Evolutionary conservation across 64 coral and sea anemone species (phyloP).

Genomic region (Exaiptasia diaphana): DNA sequence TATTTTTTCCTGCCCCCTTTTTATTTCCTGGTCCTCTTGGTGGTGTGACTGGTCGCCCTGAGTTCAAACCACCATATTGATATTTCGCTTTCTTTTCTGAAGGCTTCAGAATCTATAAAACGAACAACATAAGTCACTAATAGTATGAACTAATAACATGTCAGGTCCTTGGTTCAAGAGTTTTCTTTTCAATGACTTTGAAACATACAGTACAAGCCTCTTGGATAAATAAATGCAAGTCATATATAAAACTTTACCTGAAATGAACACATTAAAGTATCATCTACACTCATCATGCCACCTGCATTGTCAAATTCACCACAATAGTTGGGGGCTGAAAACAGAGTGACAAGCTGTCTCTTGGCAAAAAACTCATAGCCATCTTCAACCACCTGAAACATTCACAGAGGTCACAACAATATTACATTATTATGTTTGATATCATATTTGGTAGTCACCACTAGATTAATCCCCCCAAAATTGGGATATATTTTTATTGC

Average conservation of each 20-base stretch:
- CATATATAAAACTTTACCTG: no score
- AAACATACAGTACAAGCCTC: no score
- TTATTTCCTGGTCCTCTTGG: slow-evolving; percentile 93
- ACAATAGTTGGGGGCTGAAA: slow-evolving; percentile 97
- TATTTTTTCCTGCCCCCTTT: slow-evolving; percentile 52
- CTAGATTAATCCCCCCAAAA: no score
- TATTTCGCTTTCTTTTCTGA: slow-evolving; percentile 99
- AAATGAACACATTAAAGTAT: slow-evolving; percentile 96
- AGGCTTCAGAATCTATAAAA: slow-evolving; percentile 89
- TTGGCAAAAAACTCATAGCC: slow-evolving; percentile 99
- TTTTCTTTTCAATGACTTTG: no score
- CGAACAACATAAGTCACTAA: no score
- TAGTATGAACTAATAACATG: no score
- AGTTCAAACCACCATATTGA: slow-evolving; percentile 97
- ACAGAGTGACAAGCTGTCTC: slow-evolving; percentile 89
- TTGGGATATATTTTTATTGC: no score
- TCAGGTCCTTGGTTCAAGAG: no score
- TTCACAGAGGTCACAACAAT: background rate
- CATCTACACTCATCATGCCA: slow-evolving; percentile 99
- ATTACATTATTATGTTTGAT: no score
- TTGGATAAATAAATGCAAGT: no score
- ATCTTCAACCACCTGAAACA: slow-evolving; percentile 89
- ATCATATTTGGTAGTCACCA: no score
- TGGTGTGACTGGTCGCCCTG: slow-evolving; percentile 91
- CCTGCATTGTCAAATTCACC: slow-evolving; percentile 97